Percentiles rank a stretch among this genome's conserved stretches.
These are phyloP conservation scores for Ophthalmotilapia sp. DNA, from an alignment of 2,113 vertebrate species.

Conservation along the genomic window DNA sequence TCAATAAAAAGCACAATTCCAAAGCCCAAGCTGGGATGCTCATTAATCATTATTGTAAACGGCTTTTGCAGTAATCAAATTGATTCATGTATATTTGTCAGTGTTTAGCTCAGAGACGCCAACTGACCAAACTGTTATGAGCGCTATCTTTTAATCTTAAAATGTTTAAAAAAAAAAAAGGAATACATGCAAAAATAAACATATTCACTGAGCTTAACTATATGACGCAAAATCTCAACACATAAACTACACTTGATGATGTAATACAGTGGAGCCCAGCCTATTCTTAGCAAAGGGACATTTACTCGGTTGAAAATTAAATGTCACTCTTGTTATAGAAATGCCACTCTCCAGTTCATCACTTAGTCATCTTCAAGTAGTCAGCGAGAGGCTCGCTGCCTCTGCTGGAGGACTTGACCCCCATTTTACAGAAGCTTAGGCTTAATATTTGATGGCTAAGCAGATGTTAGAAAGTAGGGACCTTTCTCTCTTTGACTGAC, in stretches of 20 bases:
- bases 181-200: not conserved
- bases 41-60: not conserved
- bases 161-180: not conserved
- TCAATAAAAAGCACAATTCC: not conserved
- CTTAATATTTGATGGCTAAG: slow-evolving; percentile 59
- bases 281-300: slow-evolving; percentile 45
- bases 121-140: not conserved
- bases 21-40: not conserved
- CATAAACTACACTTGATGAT: not conserved
- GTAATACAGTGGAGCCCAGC: not conserved
- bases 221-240: not conserved
- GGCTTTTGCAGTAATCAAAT: not conserved
- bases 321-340: slow-evolving; percentile 62
- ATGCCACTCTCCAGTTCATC: slow-evolving; percentile 44
- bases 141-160: not conserved
- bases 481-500: slow-evolving; percentile 38
- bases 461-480: slow-evolving; percentile 36
- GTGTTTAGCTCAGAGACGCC: not conserved
- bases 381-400: not conserved
- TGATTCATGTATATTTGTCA: not conserved
- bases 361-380: slow-evolving; percentile 28
- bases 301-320: slow-evolving; percentile 42
- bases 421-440: slow-evolving; percentile 18
- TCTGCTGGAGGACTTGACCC: slow-evolving; percentile 27
- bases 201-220: not conserved